Conservation (phyloP, 2,797 vertebrate species). For the Myotis pilosus region DNA sequence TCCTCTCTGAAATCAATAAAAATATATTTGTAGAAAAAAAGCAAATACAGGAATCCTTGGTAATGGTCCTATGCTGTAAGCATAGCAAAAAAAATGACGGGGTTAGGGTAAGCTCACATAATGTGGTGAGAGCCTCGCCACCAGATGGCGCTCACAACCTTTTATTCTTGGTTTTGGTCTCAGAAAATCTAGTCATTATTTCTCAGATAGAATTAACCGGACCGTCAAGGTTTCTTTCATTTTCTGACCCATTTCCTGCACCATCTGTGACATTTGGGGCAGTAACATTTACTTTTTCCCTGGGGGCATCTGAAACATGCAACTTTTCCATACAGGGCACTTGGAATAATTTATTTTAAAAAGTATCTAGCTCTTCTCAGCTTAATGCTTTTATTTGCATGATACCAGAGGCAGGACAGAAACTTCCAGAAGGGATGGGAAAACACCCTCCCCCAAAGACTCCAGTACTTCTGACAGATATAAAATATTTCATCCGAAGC, state of each 20-base stretch:
- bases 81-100: accelerated
- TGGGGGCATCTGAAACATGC: background rate
- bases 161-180: background rate
- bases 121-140: background rate
- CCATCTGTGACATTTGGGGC: background rate
- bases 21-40: too few species aligned
- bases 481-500: background rate
- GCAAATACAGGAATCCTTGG: background rate
- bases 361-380: background rate
- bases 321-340: background rate
- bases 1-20: too few species aligned
- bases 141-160: conserved; percentile 21
- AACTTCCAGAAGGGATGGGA: background rate
- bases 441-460: background rate
- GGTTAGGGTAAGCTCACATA: accelerated
- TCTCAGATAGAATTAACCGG: background rate
- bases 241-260: background rate
- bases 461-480: background rate
- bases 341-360: background rate
- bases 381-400: background rate
- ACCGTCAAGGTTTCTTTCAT: background rate
- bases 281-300: background rate
- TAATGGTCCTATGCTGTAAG: accelerated
- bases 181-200: too few species aligned
- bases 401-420: background rate